Evolutionary conservation across 2,113 vertebrate species (phyloP), one percentile per base, ranked within the genome.

Genomic region (Dasypus novemcinctus): DNA sequence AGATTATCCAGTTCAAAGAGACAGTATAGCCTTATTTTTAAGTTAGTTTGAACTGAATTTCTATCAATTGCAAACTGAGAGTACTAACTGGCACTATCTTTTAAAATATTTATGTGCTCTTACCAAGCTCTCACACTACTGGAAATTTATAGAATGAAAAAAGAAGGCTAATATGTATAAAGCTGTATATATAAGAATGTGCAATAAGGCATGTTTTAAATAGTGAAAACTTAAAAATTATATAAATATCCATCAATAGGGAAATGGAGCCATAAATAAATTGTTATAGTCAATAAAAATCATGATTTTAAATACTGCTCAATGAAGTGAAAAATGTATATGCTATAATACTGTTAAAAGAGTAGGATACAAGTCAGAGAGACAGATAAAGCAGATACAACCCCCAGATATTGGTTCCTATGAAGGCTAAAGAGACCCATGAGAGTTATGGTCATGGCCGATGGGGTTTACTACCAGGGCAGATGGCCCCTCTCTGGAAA

Each of bases 71-170:
- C 31, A 87, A 85, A 75, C 84, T 33, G 54, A 87, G 23, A 90
- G 31, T 66, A 82, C n/a, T 49, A n/a, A 92, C 52, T 66, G 81
- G 46, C 82, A 92, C 38, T 83, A 29, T 91, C 54, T 91, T 84
- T 91, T 52, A 80, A 95, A 95, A 52, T 88, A 96, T 66, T 85
- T 52, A 33, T 81, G 27, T 80, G 33, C 43, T 72, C 61, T 82
- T 72, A 90, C 61, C 43, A 69, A 79, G 43, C n/a, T 82, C 27
- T 61, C 66, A 25, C 25, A 71, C n/a, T 91, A 75, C 36, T 92
- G 23, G 92, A 93, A 84, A 76, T 80, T 87, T 87, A 86, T 76
- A 78, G 87, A 91, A 85, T 66, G 18, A 93, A 36, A 78, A 78
- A 71, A 85, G 46, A 90, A 64, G 75, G 4, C 57, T 71, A 59